Base-by-base conservation (phyloP, 1,140 invertebrate species). In the Eurytemora carolleeae region DNA sequence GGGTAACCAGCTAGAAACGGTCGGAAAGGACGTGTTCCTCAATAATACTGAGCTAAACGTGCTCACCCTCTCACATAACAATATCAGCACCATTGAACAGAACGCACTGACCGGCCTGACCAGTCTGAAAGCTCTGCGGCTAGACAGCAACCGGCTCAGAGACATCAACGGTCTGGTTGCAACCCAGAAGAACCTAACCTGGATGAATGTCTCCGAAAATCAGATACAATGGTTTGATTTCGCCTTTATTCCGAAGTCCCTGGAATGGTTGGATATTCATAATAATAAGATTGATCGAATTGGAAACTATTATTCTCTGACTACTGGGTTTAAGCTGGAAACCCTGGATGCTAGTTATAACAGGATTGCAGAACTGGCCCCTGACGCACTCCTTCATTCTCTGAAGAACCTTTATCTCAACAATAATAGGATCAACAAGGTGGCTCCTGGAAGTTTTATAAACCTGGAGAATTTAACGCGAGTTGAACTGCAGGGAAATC, bases 191-290 rank as follows among this genome's bases (percentile, higher is more conserved):
- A 83, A 82, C 66, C 74, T 94, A 54, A 74, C 87, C 65, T 90
- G 86, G 86, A 73, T 94, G 23, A 94, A 93, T 74, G 82, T 92
- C 62, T 90, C 86, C 22, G 86, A 89, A 73, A 94, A 94, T 75
- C 80, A 83, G 68, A 75, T 94, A 65, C 79, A 86, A 67, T 83
- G 83, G 80, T 93, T 94, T 74, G 88, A 93, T 73, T 93, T 91
- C 71, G 79, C 83, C 17, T 76, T 89, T 60, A 80, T 93, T 55
- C 88, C 90, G 0, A 70, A 73, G 54, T 82, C 81, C 63, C 75
- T 94, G 62, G 83, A 88, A 67, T 90, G 87, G 86, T 73, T 94
- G 52, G 88, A 93, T 73, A 76, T 94, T 67, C 87, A 91, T 71
- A 83, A 84, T 68, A 94, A 94, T 73, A 81, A 83, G 68, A 82